Evolutionary conservation across 92 coral and sea anemone species (phyloP).

Genomic region (Paramuricea clavata): DNA sequence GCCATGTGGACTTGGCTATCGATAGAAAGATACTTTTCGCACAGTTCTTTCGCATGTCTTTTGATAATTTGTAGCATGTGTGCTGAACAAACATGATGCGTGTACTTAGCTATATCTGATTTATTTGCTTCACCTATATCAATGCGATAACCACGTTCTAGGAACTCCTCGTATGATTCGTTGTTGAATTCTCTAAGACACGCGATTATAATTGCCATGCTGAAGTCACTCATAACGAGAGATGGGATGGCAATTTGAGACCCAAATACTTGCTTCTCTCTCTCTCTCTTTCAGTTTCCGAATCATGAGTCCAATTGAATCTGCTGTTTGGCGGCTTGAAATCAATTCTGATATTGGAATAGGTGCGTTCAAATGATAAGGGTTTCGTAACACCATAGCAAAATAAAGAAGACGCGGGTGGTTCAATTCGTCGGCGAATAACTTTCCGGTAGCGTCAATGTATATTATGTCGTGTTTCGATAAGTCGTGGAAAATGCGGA

Average conservation of each 20-base stretch:
- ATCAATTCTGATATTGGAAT: conserved; percentile 34
- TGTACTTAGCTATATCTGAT: not conserved
- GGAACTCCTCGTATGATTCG: conserved; percentile 11
- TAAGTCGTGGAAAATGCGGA: conserved; percentile 30
- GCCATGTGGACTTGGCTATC: conserved; percentile 53
- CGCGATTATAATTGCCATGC: conserved; percentile 40
- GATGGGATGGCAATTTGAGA: not conserved
- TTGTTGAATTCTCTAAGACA: conserved; percentile 34
- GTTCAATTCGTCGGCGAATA: not conserved
- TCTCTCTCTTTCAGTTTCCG: not conserved
- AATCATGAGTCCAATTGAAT: conserved; percentile 6
- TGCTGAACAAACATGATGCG: conserved; percentile 47
- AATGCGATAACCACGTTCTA: conserved; percentile 39
- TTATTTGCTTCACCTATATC: conserved; percentile 29
- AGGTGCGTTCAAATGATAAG: conserved; percentile 6
- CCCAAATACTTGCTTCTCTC: not conserved
- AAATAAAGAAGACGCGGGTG: conserved; percentile 10
- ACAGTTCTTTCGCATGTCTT: conserved; percentile 26
- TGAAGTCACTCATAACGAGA: conserved; percentile 39
- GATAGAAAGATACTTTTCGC: conserved; percentile 7
- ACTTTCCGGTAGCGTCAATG: conserved; percentile 43
- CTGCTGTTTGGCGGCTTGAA: conserved; percentile 13
- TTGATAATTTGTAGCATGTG: conserved; percentile 32
- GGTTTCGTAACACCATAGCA: conserved; percentile 32
- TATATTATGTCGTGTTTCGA: conserved; percentile 24